These are phyloP conservation scores for Bubalus kerabau DNA, from an alignment of 2,113 vertebrate genomes.

Conservation along the genomic window DNA sequence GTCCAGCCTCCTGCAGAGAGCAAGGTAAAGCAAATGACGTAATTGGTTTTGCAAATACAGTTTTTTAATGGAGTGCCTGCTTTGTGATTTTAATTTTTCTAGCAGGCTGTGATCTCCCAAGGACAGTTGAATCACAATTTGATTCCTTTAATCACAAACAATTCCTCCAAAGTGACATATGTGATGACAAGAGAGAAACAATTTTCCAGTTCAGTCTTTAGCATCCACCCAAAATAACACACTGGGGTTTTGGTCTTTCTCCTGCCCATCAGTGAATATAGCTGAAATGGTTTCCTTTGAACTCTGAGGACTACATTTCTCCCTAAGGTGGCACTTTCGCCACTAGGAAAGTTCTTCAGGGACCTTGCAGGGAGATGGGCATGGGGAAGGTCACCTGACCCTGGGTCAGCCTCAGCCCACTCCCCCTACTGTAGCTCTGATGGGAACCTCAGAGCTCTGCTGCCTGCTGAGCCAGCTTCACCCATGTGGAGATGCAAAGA, in stretches of 20 bases:
- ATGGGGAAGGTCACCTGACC: accelerated
- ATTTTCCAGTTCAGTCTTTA: background rate
- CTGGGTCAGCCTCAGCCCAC: accelerated
- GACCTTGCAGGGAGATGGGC: accelerated
- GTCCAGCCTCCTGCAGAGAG: background rate
- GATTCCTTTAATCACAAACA: background rate
- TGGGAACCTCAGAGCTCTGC: accelerated
- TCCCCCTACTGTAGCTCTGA: accelerated
- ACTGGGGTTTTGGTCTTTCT: background rate
- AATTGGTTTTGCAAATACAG: background rate
- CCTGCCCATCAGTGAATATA: background rate
- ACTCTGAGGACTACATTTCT: background rate
- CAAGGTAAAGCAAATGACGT: background rate
- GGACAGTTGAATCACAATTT: background rate
- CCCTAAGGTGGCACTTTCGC: no score
- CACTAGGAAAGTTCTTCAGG: accelerated
- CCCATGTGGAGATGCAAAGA: accelerated
- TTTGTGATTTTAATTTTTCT: background rate
- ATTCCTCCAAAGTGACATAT: background rate
- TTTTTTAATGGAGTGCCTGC: background rate
- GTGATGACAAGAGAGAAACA: no score
- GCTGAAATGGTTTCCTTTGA: background rate
- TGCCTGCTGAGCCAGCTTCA: accelerated
- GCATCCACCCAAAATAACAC: background rate
- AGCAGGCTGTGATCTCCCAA: background rate